Conservation (phyloP, 2,113 vertebrate species). For the Malurus melanocephalus region DNA sequence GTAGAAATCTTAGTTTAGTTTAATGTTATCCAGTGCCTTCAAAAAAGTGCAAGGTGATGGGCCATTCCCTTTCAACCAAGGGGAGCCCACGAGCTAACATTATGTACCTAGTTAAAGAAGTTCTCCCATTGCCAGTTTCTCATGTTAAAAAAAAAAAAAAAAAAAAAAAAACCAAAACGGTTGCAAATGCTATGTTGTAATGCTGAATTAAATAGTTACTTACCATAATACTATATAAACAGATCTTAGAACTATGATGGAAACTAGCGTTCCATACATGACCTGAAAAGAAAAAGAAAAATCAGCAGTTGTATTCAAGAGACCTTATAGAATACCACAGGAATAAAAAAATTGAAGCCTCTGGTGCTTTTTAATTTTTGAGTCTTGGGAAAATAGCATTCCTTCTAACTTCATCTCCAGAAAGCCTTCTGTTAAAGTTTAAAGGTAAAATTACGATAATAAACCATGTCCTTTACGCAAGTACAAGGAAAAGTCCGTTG, state of each 20-base stretch:
- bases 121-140: neutral
- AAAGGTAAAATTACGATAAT: neutral
- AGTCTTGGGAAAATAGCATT: neutral
- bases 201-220: slow-evolving; percentile 37
- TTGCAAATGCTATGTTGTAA: neutral
- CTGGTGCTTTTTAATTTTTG: neutral
- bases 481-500: neutral
- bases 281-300: slow-evolving; percentile 73
- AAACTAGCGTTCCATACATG: slow-evolving; percentile 92
- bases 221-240: slow-evolving; percentile 97
- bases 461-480: neutral
- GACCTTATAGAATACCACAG: neutral
- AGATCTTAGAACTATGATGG: slow-evolving; percentile 87
- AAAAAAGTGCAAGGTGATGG: neutral
- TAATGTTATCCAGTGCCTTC: neutral
- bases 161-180: neutral
- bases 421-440: neutral
- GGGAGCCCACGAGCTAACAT: neutral
- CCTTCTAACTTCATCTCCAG: neutral
- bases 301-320: neutral
- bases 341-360: neutral
- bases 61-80: neutral
- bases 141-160: neutral
- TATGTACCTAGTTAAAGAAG: neutral
- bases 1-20: neutral